phyloP scores from a whole-genome alignment of 2,797 vertebrate species.

The Sylvilagus floridanus region DNA sequence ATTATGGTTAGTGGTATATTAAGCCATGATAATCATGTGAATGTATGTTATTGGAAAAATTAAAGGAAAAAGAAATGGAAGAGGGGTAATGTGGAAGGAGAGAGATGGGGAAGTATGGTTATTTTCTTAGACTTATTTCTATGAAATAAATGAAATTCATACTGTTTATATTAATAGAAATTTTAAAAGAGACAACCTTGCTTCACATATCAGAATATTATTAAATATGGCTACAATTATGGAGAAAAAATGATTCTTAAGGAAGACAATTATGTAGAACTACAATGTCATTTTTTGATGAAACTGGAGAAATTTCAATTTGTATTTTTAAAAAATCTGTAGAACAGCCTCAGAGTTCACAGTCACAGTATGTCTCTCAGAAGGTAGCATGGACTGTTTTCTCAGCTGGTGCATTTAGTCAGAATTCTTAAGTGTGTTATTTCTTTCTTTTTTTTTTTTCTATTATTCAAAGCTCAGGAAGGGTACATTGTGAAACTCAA shows the following conservation, averaged over 20 bases:
- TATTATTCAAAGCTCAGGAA: constrained; percentile 32
- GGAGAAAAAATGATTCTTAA: neutral
- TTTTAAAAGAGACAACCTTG: too few species aligned
- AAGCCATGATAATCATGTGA: too few species aligned
- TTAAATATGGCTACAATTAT: too few species aligned
- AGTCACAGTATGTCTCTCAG: neutral
- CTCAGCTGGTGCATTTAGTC: constrained; percentile 53
- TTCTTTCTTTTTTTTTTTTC: neutral
- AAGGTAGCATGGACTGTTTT: constrained; percentile 57
- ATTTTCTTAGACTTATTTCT: too few species aligned
- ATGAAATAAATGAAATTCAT: too few species aligned
- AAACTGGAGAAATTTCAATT: constrained; percentile 12
- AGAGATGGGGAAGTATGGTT: too few species aligned
- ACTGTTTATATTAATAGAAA: too few species aligned
- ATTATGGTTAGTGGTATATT: too few species aligned
- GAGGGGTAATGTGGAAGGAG: too few species aligned
- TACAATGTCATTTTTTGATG: neutral
- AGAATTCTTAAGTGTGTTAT: neutral
- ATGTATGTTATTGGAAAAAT: too few species aligned
- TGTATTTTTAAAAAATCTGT: neutral
- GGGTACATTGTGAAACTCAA: constrained; percentile 31
- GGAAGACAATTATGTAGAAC: neutral
- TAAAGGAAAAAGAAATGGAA: too few species aligned
- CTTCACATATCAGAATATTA: too few species aligned
- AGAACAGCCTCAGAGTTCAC: neutral